Conservation (phyloP, 2,888 invertebrate genomes). For the Sialis fuliginosa region DNA sequence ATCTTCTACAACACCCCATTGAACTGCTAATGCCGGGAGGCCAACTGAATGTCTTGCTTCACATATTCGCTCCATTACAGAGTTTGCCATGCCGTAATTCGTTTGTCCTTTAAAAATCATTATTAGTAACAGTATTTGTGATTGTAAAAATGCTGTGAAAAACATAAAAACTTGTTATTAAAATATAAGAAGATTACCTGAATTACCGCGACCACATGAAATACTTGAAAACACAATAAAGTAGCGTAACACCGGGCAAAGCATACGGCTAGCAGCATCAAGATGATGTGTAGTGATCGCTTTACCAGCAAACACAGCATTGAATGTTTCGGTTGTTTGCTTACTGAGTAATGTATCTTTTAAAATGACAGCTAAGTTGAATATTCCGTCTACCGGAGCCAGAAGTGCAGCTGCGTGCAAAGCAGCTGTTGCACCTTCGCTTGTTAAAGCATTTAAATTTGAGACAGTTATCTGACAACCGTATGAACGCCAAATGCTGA, state of each 20-base stretch:
- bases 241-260: conserved; percentile 40
- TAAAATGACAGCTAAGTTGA: conserved; percentile 74
- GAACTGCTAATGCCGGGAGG: conserved; percentile 64
- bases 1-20: conserved; percentile 89
- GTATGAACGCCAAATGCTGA: conserved; percentile 49
- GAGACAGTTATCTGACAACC: conserved; percentile 51
- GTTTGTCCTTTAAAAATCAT: conserved; percentile 44
- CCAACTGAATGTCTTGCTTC: conserved; percentile 52
- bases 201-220: conserved; percentile 79
- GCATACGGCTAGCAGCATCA: conserved; percentile 42
- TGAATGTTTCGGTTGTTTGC: conserved; percentile 51
- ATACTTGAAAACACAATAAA: conserved; percentile 89
- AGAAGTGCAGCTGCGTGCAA: conserved; percentile 41
- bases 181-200: conserved; percentile 15
- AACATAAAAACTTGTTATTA: no score
- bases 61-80: conserved; percentile 75
- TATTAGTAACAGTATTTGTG: no score
- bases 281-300: conserved; percentile 62
- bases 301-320: conserved; percentile 55
- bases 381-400: conserved; percentile 66
- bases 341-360: conserved; percentile 62
- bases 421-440: conserved; percentile 50
- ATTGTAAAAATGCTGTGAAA: no score
- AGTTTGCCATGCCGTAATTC: conserved; percentile 82
- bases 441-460: conserved; percentile 50